Base-by-base conservation (phyloP, 2,888 invertebrate genomes). In the Polydesmus complanatus region DNA sequence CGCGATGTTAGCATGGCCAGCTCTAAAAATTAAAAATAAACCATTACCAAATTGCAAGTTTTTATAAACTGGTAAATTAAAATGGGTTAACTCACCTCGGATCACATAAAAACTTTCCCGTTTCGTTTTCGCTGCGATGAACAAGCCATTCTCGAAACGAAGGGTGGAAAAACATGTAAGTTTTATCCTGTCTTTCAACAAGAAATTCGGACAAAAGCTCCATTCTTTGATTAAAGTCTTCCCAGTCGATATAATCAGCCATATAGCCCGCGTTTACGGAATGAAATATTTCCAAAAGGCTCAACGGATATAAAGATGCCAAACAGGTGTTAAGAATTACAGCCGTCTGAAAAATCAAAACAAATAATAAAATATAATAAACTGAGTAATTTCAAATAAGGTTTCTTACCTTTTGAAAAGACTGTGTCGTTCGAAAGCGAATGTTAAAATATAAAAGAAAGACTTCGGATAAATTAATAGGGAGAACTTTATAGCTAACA, bases 71-170 rank as follows among this genome's bases (percentile, higher is more conserved):
- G n/a, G n/a, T 22, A 19, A 26, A 48, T 48, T 18, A n/a, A 50
- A 8, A 37, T 53, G 54, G 19, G 21, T 53, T 19, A 11, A 60
- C 60, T 62, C 68, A 78, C 78, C 79, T 81, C 61, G 91, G 78
- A 77, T 96, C 94, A 72, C 93, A 93, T n/a, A 94, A 78, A 74
- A 94, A 96, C 74, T 94, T 94, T 0, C 83, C 81, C 65, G 87
- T 88, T 72, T 94, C 92, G n/a, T 25, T 47, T 22, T 72, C 71
- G 27, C 73, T 72, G 53, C 94, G 79, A 48, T 91, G 78, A 65
- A 89, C 85, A 64, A 96, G 79, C 96, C 96, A 97, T 78, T 97
- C 96, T 79, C 96, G 86, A 77, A 97, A 92, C 2, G 94, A 92
- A 0, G 95, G 93, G 73, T 97, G 96, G 76, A 95, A 94, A 75